Evolutionary conservation across 2,888 invertebrate genomes (phyloP), one percentile per base, ranked within the genome.

Genomic region (Rhagonycha fulva): DNA sequence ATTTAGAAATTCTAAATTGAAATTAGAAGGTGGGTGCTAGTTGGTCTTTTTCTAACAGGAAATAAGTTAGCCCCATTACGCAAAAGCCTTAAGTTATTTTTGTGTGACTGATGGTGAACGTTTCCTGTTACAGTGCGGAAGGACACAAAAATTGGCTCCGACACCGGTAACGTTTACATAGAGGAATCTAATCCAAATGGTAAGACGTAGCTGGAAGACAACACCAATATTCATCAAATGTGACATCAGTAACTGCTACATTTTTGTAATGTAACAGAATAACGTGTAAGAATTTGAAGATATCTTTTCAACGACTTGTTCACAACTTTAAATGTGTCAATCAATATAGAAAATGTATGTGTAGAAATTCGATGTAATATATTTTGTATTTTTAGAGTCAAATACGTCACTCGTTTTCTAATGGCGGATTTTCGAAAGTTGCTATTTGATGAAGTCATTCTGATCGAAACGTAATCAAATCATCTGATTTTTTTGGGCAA

Each of bases 121-220:
- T 81, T 82, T 84, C 84, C 83, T 84, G 83, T 87, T 87, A 75
- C 87, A 88, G 87, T 87, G 81, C 86, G 88, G 83, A 87, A 88
- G 84, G 87, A 88, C 82, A 85, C 85, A 80, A 85, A 87, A 82
- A 84, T 85, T 80, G 84, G 86, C 68, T 82, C 84, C 75, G 85
- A 86, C 74, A 85, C 82, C 72, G 88, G 88, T 66, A 89, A 89
- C 82, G 88, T 89, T 76, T 89, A 89, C 84, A 89, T 88, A 80
- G 87, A 88, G 83, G 88, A 88, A 80, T 82, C 83, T 74, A 81
- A 81, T 79, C 78, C 80, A 63, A 84, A 82, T 78, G 82, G 84
- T 69, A 85, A 85, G 77, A 84, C 84, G 79, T 82, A 83, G 76
- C 77, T 76, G 72, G 75, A 28, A 79, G 74, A 74, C 71, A 67